Base-by-base conservation (phyloP, 1,140 invertebrate species). In the Delia radicum region DNA sequence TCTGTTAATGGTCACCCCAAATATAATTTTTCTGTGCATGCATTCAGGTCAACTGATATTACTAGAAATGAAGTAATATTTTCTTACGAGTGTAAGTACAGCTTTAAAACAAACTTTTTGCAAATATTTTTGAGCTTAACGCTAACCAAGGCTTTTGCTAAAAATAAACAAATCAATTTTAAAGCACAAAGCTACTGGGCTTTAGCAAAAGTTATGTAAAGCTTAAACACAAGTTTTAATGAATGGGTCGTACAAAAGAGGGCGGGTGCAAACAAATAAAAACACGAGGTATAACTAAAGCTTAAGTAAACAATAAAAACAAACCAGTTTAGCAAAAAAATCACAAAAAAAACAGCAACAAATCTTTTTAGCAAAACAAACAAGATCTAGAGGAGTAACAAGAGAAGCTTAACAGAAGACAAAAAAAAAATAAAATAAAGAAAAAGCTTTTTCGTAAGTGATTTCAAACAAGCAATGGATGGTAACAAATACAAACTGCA, bases 401-500 rank as follows among this genome's bases (percentile, higher is more conserved):
- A 55, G 48, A 55, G n/a, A 18, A 55, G 48, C 48, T 55, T 24
- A 4, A 55, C 8, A n/a, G 24, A 55, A 21, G 18, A 55, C n/a
- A n/a, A n/a, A n/a, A n/a, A n/a, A n/a, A n/a, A n/a, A n/a, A n/a
- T n/a, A n/a, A n/a, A n/a, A n/a, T n/a, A 55, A 55, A 28, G 65
- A 31, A 69, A 67, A 69, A 69, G 29, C 29, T 33, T 69, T 69
- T 33, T 33, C 29, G 29, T 18, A 18, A n/a, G n/a, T n/a, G n/a
- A n/a, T 55, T 55, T 33, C 29, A 69, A 69, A 80, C 82, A 69
- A 69, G 82, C 82, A n/a, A n/a, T n/a, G n/a, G n/a, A n/a, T n/a
- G 82, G 82, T 83, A 83, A 83, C 80, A 79, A 78, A 67, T 76
- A 55, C 62, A 78, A 82, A 81, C 79, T 78, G 24, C 24, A 46